Percentiles rank a stretch among this genome's conserved stretches.
Evolutionary conservation across 92 coral and sea anemone species (phyloP).

Genomic region (Epizoanthus rinbou): DNA sequence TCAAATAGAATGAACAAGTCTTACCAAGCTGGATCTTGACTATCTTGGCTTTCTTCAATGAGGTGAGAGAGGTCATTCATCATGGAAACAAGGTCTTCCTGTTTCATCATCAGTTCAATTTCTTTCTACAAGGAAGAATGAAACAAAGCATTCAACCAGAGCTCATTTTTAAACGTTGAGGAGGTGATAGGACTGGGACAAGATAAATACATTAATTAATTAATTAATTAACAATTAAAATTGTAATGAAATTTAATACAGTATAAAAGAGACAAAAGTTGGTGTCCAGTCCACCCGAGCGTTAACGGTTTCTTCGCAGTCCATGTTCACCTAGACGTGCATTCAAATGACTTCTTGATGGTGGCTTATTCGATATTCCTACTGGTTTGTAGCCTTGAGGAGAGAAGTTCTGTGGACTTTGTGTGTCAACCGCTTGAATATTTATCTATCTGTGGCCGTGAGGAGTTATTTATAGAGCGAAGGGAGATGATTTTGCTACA

Average conservation of each 20-base stretch:
- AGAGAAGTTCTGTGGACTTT: neutral
- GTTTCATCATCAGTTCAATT: constrained; percentile 88
- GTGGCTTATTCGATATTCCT: neutral
- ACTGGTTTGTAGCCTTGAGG: constrained; percentile 9
- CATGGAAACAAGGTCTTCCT: constrained; percentile 81
- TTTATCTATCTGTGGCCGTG: constrained; percentile 2
- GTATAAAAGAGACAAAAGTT: too few species aligned
- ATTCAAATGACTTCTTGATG: constrained; percentile 8
- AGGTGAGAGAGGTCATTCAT: constrained; percentile 75
- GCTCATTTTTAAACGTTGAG: neutral
- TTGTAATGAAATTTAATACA: too few species aligned
- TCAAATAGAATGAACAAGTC: neutral
- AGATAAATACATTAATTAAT: too few species aligned
- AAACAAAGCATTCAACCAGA: neutral
- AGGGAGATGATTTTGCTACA: too few species aligned
- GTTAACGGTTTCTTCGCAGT: neutral
- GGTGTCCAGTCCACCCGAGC: neutral
- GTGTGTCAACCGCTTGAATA: constrained; percentile 5
- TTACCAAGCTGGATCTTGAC: constrained; percentile 75
- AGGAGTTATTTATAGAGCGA: too few species aligned
- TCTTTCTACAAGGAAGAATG: constrained; percentile 62
- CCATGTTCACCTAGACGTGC: neutral
- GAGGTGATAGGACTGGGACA: too few species aligned
- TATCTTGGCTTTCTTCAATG: constrained; percentile 38
- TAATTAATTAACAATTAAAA: too few species aligned